These are phyloP conservation scores for Bambusicola thoracicus DNA, from an alignment of 2,113 vertebrate species.

Conservation along the genomic window DNA sequence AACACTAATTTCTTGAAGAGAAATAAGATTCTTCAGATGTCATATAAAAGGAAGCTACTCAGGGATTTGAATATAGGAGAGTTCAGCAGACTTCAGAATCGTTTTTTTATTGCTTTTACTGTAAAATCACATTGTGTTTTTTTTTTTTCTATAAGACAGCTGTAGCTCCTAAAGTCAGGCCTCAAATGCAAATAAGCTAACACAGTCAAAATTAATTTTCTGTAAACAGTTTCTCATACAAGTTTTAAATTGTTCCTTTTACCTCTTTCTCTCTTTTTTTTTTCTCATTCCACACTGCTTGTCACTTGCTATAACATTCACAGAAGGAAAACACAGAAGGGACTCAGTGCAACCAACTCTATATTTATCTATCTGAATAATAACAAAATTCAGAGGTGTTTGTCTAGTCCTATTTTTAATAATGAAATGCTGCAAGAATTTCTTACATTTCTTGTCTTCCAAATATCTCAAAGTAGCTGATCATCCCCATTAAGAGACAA, in stretches of 20 bases:
- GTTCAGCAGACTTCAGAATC: background rate
- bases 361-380: conserved; percentile 62
- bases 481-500: background rate
- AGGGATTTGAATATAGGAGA: background rate
- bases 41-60: background rate
- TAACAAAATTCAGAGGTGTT: conserved; percentile 48
- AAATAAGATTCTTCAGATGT: background rate
- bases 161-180: background rate
- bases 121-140: background rate
- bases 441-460: conserved; percentile 14
- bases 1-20: background rate
- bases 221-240: background rate
- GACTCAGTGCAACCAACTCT: conserved; percentile 33
- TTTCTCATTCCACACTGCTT: background rate
- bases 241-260: conserved; percentile 20
- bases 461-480: background rate
- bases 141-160: background rate
- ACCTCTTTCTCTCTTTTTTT: background rate
- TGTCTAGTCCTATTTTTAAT: conserved; percentile 56
- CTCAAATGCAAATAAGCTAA: background rate
- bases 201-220: background rate
- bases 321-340: conserved; percentile 52
- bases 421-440: background rate
- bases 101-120: background rate
- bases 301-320: conserved; percentile 50